Evolutionary conservation across 2,113 vertebrate species (phyloP).

Genomic region (Pterocles burchelli): DNA sequence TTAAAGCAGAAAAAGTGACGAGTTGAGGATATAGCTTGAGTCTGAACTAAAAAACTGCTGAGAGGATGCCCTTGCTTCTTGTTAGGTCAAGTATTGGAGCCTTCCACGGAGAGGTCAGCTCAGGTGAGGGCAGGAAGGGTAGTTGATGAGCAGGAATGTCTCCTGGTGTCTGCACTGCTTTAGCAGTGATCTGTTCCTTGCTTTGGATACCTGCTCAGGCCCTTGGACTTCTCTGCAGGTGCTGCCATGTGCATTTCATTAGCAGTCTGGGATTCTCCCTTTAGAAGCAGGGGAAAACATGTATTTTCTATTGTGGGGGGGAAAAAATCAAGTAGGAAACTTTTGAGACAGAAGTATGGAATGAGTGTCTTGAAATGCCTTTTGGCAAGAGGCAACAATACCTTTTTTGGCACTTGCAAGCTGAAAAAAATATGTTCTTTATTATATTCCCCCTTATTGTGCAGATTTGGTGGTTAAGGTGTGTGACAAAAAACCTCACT

Average conservation of each 20-base stretch:
- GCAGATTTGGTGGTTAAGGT: accelerated
- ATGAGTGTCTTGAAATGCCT: not conserved
- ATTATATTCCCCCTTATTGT: not conserved
- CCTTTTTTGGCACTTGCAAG: accelerated
- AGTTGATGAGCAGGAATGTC: not conserved
- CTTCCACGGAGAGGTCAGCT: slow-evolving; percentile 38
- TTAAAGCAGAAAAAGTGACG: not conserved
- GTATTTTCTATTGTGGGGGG: not conserved
- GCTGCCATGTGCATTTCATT: not conserved
- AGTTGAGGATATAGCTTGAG: not conserved
- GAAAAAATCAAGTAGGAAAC: not conserved
- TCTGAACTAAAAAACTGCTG: accelerated
- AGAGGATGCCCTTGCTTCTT: not conserved
- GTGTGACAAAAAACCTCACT: not conserved
- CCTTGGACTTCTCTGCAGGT: not conserved
- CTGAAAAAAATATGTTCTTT: not conserved
- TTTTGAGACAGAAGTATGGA: not conserved
- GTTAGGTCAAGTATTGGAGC: not conserved
- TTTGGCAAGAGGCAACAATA: accelerated
- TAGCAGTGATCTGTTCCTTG: not conserved
- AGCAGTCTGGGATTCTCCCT: not conserved
- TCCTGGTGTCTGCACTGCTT: not conserved
- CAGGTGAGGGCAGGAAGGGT: slow-evolving; percentile 61
- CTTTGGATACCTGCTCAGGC: not conserved
- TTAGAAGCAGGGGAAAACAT: not conserved